Evolutionary conservation across 2,888 invertebrate species (phyloP).

Genomic region (Sceliomorpha sp.): DNA sequence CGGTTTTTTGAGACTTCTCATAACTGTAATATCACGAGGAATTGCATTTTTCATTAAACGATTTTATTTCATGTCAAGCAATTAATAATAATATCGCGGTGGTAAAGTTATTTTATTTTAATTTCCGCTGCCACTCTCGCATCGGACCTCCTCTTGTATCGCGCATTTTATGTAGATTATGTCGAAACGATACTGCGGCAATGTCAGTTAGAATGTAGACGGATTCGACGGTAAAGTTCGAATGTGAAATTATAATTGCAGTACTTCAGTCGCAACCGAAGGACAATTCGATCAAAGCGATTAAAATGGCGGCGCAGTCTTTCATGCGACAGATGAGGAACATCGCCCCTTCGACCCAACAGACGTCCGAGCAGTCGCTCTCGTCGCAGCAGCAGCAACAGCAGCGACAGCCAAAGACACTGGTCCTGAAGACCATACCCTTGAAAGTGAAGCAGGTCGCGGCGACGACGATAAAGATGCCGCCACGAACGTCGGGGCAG

Average conservation of each 20-base stretch:
- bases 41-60: too few relatives aligned
- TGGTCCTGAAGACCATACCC: constrained; percentile 76
- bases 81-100: too few relatives aligned
- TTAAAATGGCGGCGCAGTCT: constrained; percentile 71
- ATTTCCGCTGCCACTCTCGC: too few relatives aligned
- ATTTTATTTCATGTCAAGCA: too few relatives aligned
- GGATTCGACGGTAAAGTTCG: too few relatives aligned
- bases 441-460: constrained; percentile 75
- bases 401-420: constrained; percentile 74
- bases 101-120: too few relatives aligned
- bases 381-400: constrained; percentile 62
- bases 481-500: constrained; percentile 68
- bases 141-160: too few relatives aligned
- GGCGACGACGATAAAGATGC: constrained; percentile 74
- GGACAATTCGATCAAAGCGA: constrained; percentile 64
- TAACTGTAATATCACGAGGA: too few relatives aligned
- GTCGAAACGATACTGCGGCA: too few relatives aligned
- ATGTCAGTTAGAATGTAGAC: too few relatives aligned
- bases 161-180: too few relatives aligned
- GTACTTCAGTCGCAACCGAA: constrained; percentile 65
- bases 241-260: constrained; percentile 48
- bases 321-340: constrained; percentile 72
- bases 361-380: constrained; percentile 58
- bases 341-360: constrained; percentile 60
- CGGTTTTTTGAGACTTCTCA: too few relatives aligned